Percentiles rank a stretch among this genome's conserved stretches.
phyloP scores from a whole-genome alignment of 2,888 invertebrate genomes.

The Eupithecia subumbrata region DNA sequence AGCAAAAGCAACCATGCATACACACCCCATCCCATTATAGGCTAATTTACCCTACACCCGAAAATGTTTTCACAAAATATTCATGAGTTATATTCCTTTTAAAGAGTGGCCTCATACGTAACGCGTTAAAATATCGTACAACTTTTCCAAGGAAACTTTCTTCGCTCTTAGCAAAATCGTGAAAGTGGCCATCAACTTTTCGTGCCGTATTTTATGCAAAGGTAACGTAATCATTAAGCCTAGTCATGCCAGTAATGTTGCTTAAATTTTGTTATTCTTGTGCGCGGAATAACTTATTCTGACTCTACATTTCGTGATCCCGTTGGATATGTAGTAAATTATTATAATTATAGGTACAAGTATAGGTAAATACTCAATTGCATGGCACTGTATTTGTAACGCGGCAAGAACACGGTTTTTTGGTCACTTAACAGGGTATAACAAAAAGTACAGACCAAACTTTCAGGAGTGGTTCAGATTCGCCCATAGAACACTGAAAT shows the following conservation, averaged over 20 bases:
- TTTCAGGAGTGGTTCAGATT: too few relatives aligned
- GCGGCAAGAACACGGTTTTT: too few relatives aligned
- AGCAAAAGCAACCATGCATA: constrained; percentile 12
- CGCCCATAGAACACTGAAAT: too few relatives aligned
- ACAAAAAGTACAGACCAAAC: too few relatives aligned
- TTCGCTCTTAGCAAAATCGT: constrained; percentile 48
- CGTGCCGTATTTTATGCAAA: constrained; percentile 11
- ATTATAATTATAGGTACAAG: too few relatives aligned
- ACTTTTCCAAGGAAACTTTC: constrained; percentile 51
- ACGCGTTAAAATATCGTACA: constrained; percentile 52
- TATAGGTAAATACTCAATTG: too few relatives aligned
- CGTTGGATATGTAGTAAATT: too few relatives aligned
- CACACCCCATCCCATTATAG: constrained; percentile 29
- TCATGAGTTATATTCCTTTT: constrained; percentile 42
- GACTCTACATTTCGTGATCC: too few relatives aligned
- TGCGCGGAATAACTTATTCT: too few relatives aligned
- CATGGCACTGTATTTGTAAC: too few relatives aligned
- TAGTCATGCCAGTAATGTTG: background rate
- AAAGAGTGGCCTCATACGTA: constrained; percentile 45
- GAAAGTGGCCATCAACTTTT: constrained; percentile 39
- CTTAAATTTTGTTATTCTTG: background rate
- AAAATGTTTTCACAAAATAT: constrained; percentile 42
- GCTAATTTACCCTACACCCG: constrained; percentile 31
- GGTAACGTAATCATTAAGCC: constrained; percentile 1
- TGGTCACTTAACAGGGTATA: too few relatives aligned